phyloP scores from a whole-genome alignment of 1,140 invertebrate genomes.

The Lanistes nyassanus region DNA sequence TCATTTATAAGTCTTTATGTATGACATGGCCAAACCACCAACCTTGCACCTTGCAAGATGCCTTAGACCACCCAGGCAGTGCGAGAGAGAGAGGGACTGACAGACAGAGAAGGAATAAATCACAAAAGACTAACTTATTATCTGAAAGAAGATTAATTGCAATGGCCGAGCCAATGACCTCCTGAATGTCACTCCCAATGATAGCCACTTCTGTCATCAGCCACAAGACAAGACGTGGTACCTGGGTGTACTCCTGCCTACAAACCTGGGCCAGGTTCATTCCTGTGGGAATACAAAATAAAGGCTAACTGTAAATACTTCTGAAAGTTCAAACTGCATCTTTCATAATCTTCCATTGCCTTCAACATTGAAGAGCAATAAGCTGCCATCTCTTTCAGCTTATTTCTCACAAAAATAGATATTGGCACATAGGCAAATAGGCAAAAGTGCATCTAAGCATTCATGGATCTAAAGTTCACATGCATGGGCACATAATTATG shows the following conservation, averaged over 20 bases:
- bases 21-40: no score
- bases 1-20: no score
- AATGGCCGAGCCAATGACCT: slow-evolving; percentile 90
- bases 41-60: no score
- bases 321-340: no score
- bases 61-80: no score
- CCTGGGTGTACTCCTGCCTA: slow-evolving; percentile 80
- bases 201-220: slow-evolving; percentile 95
- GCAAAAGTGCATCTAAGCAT: no score
- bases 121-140: slow-evolving; percentile 74
- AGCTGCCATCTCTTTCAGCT: no score
- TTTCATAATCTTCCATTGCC: no score
- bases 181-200: slow-evolving; percentile 76
- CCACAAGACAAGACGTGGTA: slow-evolving; percentile 85
- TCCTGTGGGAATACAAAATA: slow-evolving; percentile 31
- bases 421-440: no score
- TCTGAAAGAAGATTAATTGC: slow-evolving; percentile 88
- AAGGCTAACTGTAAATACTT: background rate
- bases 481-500: background rate
- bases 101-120: background rate
- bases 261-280: slow-evolving; percentile 62
- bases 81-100: background rate
- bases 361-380: no score
- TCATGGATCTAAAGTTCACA: background rate
- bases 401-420: no score